Evolutionary conservation across 2,888 invertebrate genomes (phyloP), one percentile per base, ranked within the genome.

Genomic region (Coelopa pilipes): DNA sequence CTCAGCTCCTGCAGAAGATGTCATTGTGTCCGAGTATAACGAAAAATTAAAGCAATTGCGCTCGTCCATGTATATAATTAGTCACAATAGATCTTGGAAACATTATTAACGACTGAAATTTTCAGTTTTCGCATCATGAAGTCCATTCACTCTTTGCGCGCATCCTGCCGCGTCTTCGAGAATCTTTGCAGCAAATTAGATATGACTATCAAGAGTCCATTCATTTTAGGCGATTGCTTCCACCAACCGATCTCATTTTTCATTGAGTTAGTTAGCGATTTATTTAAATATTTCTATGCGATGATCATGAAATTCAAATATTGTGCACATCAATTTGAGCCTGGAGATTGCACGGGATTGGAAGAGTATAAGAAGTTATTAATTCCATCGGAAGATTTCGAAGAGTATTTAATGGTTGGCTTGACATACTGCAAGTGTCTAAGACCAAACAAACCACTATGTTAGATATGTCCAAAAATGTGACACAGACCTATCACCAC

Each of bases 401-500:
- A 80, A 1, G 85, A 84, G 45, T 82, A 83, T 17, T 70, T 85
- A 0, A 78, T 74, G 47, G 49, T 75, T 0, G 78, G 79, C 0
- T 79, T 85, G 24, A 75, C 80, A 7, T 85, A 84, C 71, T 85
- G 85, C 77, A 80, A 79, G 7, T 85, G 85, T 46, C 74, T 85
- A 1, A 73, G 74, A 0, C 76, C 79, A 0, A 63, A 50, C 12
- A 73, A 76, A 34, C 34, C 34, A 2, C 7, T 34, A 7, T 34
- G 34, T 7, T 34, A 34, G 7, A 4, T 34, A 34, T 34, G 34
- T 34, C 7, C 34, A 34, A 34, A 34, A 34, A n/a, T n/a, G n/a
- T n/a, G n/a, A n/a, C 4, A 34, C 34, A 7, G 34, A 34, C 2
- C 34, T 4, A 34, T 34, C 2, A 34, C 34, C 34, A 34, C 2